Evolutionary conservation across 2,888 invertebrate genomes (phyloP).

Genomic region (Nasonia oneida): DNA sequence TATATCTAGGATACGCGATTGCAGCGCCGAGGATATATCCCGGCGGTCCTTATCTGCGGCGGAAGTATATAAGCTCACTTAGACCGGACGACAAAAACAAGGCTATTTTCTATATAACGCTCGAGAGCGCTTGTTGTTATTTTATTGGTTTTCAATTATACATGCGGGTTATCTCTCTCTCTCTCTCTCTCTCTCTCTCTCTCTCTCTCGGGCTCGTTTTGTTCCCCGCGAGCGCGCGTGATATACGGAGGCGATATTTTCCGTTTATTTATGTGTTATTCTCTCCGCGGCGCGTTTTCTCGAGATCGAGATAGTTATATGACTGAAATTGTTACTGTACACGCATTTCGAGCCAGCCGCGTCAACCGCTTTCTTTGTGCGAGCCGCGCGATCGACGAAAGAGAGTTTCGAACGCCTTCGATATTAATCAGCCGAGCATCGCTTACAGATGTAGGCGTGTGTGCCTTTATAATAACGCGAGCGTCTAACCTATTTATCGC

Average conservation of each 20-base stretch:
- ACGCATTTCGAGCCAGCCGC: neutral
- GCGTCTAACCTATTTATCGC: neutral
- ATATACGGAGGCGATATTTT: slow-evolving; percentile 5
- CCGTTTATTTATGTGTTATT: neutral
- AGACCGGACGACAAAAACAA: neutral
- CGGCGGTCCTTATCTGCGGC: neutral
- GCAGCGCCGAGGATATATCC: neutral
- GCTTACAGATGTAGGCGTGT: neutral
- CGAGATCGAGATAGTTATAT: neutral
- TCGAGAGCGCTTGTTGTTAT: neutral
- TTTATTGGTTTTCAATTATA: slow-evolving; percentile 23
- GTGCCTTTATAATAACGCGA: neutral
- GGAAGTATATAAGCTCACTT: neutral
- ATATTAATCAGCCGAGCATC: neutral
- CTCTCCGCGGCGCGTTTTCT: neutral
- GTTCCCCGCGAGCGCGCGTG: neutral
- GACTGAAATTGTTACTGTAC: neutral
- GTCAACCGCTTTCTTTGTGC: neutral
- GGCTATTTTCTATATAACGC: neutral
- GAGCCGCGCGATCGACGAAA: neutral
- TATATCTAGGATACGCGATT: neutral
- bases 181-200: neutral
- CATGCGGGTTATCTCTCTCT: slow-evolving; percentile 11
- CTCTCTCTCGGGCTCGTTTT: neutral
- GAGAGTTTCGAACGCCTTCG: neutral